These are phyloP conservation scores for Empidonax traillii DNA, from an alignment of 2,113 vertebrate species.

Conservation along the genomic window DNA sequence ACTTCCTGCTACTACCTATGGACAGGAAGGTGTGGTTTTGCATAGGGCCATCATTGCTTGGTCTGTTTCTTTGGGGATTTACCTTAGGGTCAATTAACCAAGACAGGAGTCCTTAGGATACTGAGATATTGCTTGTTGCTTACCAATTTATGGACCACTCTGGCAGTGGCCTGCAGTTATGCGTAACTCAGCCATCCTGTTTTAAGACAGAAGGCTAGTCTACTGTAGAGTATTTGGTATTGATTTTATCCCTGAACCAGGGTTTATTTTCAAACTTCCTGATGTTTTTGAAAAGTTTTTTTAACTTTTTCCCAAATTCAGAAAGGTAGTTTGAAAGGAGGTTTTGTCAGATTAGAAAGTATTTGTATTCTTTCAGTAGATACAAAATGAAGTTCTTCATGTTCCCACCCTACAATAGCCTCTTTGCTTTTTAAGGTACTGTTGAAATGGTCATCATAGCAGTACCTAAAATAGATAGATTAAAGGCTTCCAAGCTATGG, in stretches of 20 bases:
- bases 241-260: neutral
- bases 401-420: neutral
- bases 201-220: neutral
- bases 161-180: neutral
- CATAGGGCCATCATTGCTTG: neutral
- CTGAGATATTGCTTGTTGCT: neutral
- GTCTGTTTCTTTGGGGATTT: neutral
- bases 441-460: neutral
- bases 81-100: neutral
- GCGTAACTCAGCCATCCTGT: neutral
- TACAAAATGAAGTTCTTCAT: neutral
- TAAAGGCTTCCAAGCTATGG: neutral
- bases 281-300: neutral
- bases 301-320: neutral
- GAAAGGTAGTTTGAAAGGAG: neutral
- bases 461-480: constrained; percentile 7
- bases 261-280: neutral
- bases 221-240: neutral
- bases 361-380: neutral
- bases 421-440: neutral
- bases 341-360: neutral
- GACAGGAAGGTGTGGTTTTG: neutral
- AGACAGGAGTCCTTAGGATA: neutral
- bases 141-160: neutral
- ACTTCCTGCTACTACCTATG: neutral